A percentile compares a stretch with the other conserved stretches of the same genome.
Conservation (phyloP, 1,140 invertebrate species). For the Atta texana region DNA sequence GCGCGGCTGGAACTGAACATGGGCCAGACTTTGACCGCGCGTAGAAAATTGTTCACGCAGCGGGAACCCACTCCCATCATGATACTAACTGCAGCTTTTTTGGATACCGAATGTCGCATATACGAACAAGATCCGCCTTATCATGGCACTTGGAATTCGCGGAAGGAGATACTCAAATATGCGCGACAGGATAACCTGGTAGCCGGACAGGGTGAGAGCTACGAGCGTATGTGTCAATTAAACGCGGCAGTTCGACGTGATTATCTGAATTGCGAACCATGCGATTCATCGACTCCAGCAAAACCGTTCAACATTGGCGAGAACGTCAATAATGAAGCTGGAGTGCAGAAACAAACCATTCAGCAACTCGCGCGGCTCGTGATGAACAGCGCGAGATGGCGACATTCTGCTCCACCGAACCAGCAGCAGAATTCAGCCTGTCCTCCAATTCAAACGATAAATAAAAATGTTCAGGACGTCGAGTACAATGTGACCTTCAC, state of each 20-base stretch:
- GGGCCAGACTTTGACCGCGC: slow-evolving; percentile 67
- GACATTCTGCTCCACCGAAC: slow-evolving; percentile 68
- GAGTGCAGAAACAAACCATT: slow-evolving; percentile 79
- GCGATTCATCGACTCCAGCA: slow-evolving; percentile 82
- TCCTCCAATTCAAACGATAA: neutral
- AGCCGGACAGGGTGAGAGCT: slow-evolving; percentile 80
- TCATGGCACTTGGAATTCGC: slow-evolving; percentile 33
- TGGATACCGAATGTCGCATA: slow-evolving; percentile 80
- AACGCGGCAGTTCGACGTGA: slow-evolving; percentile 55
- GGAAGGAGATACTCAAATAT: slow-evolving; percentile 27
- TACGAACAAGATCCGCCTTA: slow-evolving; percentile 69
- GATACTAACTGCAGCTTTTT: slow-evolving; percentile 80
- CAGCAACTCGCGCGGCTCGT: slow-evolving; percentile 83
- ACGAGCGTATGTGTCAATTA: slow-evolving; percentile 77
- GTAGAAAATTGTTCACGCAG: slow-evolving; percentile 78
- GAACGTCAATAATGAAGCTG: slow-evolving; percentile 39
- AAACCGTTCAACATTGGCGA: slow-evolving; percentile 68
- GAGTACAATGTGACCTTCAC: slow-evolving; percentile 21
- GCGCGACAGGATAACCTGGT: slow-evolving; percentile 71
- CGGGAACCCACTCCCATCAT: slow-evolving; percentile 79
- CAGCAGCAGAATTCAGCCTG: slow-evolving; percentile 30
- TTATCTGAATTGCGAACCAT: slow-evolving; percentile 70
- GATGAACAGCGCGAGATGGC: slow-evolving; percentile 84
- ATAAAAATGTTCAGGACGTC: neutral
- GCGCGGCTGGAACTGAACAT: slow-evolving; percentile 73